These are phyloP conservation scores for Thera obeliscata DNA, from an alignment of 2,888 invertebrate species.

Conservation along the genomic window DNA sequence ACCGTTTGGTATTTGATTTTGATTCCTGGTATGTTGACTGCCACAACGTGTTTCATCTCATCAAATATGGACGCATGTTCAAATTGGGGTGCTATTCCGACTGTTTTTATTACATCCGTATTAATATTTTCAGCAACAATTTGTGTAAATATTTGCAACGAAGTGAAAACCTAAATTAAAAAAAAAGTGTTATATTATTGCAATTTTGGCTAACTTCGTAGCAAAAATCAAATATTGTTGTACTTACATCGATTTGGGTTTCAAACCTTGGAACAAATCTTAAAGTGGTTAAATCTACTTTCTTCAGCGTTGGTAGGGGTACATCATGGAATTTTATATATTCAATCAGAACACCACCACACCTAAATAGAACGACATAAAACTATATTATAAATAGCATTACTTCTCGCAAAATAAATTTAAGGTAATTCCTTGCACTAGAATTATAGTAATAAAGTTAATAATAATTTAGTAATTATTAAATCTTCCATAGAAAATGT, in stretches of 20 bases:
- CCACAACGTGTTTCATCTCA: constrained; percentile 31
- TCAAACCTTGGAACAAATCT: constrained; percentile 40
- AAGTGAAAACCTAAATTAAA: constrained; percentile 36
- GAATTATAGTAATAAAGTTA: too few relatives aligned
- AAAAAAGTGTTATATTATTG: background rate
- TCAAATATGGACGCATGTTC: constrained; percentile 30
- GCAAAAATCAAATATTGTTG: background rate
- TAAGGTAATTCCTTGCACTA: too few relatives aligned
- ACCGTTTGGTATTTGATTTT: constrained; percentile 39
- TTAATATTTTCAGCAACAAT: constrained; percentile 49
- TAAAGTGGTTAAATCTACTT: constrained; percentile 36
- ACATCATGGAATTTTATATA: constrained; percentile 43
- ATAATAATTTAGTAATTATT: too few relatives aligned
- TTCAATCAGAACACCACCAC: constrained; percentile 50
- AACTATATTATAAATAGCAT: too few relatives aligned
- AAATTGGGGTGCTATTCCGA: constrained; percentile 37
- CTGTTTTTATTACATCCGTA: constrained; percentile 39
- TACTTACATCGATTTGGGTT: constrained; percentile 42
- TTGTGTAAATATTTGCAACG: constrained; percentile 47
- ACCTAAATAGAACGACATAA: constrained; percentile 42
- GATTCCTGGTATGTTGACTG: constrained; percentile 26
- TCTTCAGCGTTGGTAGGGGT: constrained; percentile 24
- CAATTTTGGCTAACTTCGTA: background rate
- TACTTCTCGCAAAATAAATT: too few relatives aligned
- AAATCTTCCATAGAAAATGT: too few relatives aligned